A percentile compares a stretch with the other conserved stretches of the same genome.
Evolutionary conservation across 53 echinoderm and acorn worm genomes (phyloP).

Genomic region (Stichopus horrens): DNA sequence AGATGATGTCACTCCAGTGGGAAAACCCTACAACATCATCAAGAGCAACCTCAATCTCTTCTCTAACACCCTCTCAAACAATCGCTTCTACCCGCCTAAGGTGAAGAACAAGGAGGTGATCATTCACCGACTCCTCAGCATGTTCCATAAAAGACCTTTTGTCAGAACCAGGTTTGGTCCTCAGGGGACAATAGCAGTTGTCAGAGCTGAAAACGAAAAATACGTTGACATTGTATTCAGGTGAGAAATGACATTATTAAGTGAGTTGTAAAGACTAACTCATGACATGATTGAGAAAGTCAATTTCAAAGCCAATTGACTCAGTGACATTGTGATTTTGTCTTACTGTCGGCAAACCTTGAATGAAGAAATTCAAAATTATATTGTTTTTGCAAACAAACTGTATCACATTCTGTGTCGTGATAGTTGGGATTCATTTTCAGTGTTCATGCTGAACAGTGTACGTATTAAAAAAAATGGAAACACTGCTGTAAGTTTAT

Average conservation of each 20-base stretch:
- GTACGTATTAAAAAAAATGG: too few relatives aligned
- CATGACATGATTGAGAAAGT: too few relatives aligned
- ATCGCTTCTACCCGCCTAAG: conserved; percentile 83
- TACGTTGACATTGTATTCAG: conserved; percentile 88
- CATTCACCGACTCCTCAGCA: conserved; percentile 70
- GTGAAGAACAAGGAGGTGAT: conserved; percentile 63
- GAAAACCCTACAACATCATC: conserved; percentile 74
- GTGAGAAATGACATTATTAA: conserved; percentile 24
- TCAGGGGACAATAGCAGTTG: conserved; percentile 74
- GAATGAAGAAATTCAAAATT: too few relatives aligned
- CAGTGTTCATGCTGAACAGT: too few relatives aligned
- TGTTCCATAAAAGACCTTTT: conserved; percentile 85
- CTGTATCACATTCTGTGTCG: too few relatives aligned
- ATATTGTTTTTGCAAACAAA: too few relatives aligned
- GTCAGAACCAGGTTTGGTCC: conserved; percentile 86
- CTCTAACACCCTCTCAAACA: conserved; percentile 85
- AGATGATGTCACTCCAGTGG: conserved; percentile 60
- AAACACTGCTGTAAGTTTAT: too few relatives aligned
- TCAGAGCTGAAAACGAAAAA: conserved; percentile 74
- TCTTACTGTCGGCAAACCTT: too few relatives aligned
- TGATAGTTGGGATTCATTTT: too few relatives aligned
- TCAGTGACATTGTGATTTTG: too few relatives aligned
- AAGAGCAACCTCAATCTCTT: conserved; percentile 75
- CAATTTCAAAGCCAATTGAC: too few relatives aligned
- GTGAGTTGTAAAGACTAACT: background rate